Conservation (phyloP, 2,888 invertebrate genomes). For the Polydrusus cervinus region DNA sequence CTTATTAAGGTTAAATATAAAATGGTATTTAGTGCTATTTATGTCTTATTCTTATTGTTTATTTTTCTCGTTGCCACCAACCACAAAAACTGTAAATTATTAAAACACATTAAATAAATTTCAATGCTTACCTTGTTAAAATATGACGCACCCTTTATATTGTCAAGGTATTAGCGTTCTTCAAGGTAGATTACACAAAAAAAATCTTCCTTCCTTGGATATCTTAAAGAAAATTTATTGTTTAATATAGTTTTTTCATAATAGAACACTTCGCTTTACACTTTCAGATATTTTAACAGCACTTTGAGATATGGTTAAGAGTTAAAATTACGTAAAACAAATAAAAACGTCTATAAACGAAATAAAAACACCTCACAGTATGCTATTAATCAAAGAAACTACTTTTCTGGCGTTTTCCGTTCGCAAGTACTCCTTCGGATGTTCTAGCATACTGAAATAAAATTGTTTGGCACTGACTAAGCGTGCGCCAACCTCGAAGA, state of each 20-base stretch:
- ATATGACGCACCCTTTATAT: constrained; percentile 14
- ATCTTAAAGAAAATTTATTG: background rate
- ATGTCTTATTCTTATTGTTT: too few relatives aligned
- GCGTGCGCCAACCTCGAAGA: constrained; percentile 12
- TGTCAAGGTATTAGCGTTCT: constrained; percentile 10
- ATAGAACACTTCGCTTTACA: constrained; percentile 3
- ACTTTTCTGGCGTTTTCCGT: constrained; percentile 19
- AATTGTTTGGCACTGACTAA: constrained; percentile 20
- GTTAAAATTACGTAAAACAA: constrained; percentile 10
- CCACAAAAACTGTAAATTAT: constrained; percentile 1
- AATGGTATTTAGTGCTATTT: too few relatives aligned
- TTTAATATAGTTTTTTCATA: constrained; percentile 1
- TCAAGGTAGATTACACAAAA: constrained; percentile 27
- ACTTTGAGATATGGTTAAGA: background rate
- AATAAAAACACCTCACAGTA: constrained; percentile 1
- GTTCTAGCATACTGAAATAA: constrained; percentile 30
- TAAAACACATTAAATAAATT: background rate
- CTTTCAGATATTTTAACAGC: background rate
- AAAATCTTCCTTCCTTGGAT: constrained; percentile 9
- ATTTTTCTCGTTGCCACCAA: background rate
- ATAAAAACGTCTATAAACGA: constrained; percentile 4
- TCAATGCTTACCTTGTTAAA: constrained; percentile 1
- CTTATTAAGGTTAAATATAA: too few relatives aligned
- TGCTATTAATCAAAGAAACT: constrained; percentile 13
- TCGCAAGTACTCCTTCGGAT: constrained; percentile 25